Percentiles rank a stretch among this genome's conserved stretches.
Evolutionary conservation across 2,888 invertebrate genomes (phyloP).

Genomic region (Nipponacmea schrenckii): DNA sequence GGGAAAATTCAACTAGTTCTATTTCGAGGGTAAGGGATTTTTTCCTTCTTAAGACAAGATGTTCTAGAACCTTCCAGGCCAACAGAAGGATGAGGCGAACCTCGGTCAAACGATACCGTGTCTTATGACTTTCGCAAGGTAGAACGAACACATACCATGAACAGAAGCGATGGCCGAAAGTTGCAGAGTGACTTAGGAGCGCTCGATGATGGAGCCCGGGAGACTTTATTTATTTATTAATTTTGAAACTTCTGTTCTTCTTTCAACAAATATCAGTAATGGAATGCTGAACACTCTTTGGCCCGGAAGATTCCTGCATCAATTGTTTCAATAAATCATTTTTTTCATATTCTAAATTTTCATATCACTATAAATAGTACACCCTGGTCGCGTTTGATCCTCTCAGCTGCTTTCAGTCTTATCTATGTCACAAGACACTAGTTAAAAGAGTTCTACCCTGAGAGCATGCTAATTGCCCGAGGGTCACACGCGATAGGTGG

Average conservation of each 20-base stretch:
- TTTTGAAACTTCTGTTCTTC: slow-evolving; percentile 21
- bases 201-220: slow-evolving; percentile 28
- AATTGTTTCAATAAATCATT: slow-evolving; percentile 12
- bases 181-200: slow-evolving; percentile 9
- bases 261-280: slow-evolving; percentile 29
- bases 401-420: slow-evolving; percentile 8
- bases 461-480: slow-evolving; percentile 26
- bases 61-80: slow-evolving; percentile 42
- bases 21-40: background rate
- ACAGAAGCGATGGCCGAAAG: slow-evolving; percentile 24
- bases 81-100: slow-evolving; percentile 35
- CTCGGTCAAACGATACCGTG: slow-evolving; percentile 5
- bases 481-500: slow-evolving; percentile 18
- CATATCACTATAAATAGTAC: slow-evolving; percentile 18
- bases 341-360: slow-evolving; percentile 11
- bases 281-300: slow-evolving; percentile 62
- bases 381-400: slow-evolving; percentile 17
- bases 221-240: slow-evolving; percentile 17
- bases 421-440: slow-evolving; percentile 26
- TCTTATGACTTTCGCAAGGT: slow-evolving; percentile 23
- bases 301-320: slow-evolving; percentile 49
- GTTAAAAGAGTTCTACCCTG: slow-evolving; percentile 36
- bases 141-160: slow-evolving; percentile 27
- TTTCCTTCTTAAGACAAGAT: slow-evolving; percentile 1
- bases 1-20: background rate